These are phyloP conservation scores for Eristalis tenax DNA, from an alignment of 2,888 invertebrate species.

Conservation along the genomic window DNA sequence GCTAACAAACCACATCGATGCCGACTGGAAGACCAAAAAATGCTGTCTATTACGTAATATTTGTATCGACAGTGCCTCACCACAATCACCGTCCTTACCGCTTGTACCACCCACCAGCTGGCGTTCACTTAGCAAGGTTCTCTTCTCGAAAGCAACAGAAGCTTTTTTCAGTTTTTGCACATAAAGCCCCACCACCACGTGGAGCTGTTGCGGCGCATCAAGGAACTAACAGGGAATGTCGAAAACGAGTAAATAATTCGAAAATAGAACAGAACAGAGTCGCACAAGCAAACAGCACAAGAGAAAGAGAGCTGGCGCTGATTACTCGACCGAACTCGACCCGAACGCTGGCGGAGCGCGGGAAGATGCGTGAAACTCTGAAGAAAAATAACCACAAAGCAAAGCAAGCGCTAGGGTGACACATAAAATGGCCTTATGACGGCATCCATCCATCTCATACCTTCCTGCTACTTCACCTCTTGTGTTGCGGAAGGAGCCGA, in stretches of 20 bases:
- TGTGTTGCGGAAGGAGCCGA: neutral
- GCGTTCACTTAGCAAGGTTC: constrained; percentile 30
- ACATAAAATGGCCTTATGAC: constrained; percentile 62
- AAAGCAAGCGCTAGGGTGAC: constrained; percentile 48
- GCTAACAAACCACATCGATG: constrained; percentile 3
- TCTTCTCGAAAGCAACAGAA: constrained; percentile 11
- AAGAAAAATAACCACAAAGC: constrained; percentile 48
- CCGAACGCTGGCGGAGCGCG: neutral
- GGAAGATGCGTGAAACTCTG: neutral
- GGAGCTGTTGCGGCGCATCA: constrained; percentile 46
- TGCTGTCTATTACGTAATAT: constrained; percentile 35
- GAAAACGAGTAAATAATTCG: constrained; percentile 51
- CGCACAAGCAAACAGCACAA: constrained; percentile 2
- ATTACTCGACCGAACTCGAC: neutral
- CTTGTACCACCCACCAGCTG: neutral
- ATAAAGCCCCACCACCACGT: constrained; percentile 50
- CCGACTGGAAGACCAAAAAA: constrained; percentile 29
- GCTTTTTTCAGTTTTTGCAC: constrained; percentile 38
- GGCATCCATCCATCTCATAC: constrained; percentile 13
- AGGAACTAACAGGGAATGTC: constrained; percentile 51
- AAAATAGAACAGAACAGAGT: constrained; percentile 31
- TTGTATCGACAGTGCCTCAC: neutral
- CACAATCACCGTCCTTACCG: neutral
- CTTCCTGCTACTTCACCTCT: neutral
- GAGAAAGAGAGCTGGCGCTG: constrained; percentile 4